Evolutionary conservation across 1,140 invertebrate genomes (phyloP).

Genomic region (Theocolax elegans): DNA sequence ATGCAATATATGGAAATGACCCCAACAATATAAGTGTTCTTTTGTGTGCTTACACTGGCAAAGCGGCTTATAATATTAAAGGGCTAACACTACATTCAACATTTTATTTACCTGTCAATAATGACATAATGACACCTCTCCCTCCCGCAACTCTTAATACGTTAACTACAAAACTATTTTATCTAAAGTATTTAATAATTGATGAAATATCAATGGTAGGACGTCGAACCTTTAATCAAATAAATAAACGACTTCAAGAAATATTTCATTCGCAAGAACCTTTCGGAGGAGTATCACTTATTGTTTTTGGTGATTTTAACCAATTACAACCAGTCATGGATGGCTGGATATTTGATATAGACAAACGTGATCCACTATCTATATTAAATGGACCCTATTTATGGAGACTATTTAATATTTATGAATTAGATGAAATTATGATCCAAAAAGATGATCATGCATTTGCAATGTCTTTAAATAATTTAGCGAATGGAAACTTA

Average conservation of each 20-base stretch:
- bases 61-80: conserved; percentile 17
- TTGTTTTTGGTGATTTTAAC: conserved; percentile 30
- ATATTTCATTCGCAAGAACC: conserved; percentile 45
- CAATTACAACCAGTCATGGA: conserved; percentile 41
- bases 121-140: conserved; percentile 6
- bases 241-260: conserved; percentile 51
- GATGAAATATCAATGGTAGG: conserved; percentile 60
- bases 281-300: conserved; percentile 44
- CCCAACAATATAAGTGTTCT: background rate
- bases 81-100: conserved; percentile 53
- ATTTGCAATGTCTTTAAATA: conserved; percentile 36
- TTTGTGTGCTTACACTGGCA: conserved; percentile 47
- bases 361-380: conserved; percentile 3
- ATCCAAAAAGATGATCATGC: conserved; percentile 41
- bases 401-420: conserved; percentile 34
- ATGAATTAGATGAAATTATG: conserved; percentile 42
- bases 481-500: conserved; percentile 15
- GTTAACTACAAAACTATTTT: conserved; percentile 33
- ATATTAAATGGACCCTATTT: conserved; percentile 6
- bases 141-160: background rate
- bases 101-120: conserved; percentile 48
- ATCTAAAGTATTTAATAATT: conserved; percentile 54
- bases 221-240: conserved; percentile 40
- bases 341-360: conserved; percentile 24
- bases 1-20: conserved; percentile 23